Base-by-base conservation (phyloP, 2,888 invertebrate genomes). In the Exephanes ischioxanthus region DNA sequence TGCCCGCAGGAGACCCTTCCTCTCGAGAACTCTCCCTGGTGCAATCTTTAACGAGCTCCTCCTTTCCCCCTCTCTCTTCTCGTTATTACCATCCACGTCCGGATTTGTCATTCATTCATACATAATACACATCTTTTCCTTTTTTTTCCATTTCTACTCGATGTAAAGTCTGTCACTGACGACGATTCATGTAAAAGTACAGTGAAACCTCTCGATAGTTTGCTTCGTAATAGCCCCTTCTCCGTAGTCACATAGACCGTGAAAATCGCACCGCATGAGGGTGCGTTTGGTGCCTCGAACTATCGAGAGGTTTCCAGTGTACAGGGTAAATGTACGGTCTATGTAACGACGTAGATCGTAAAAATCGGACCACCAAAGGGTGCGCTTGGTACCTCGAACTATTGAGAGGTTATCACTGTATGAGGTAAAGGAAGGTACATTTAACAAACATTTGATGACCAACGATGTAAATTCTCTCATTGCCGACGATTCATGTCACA, bases 101-200 rank as follows among this genome's bases (percentile, higher is more conserved):
- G 58, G 61, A 80, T 75, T 80, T 75, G 73, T 71, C 75, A 83
- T 76, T 75, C 70, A 45, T 75, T 53, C 70, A 30, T 66, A 53
- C 51, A 45, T 75, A 75, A 75, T 70, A 68, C 30, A 26, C 58
- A 48, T 58, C 48, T 71, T 41, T 19, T 67, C 37, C 30, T 73
- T 72, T n/a, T 61, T 53, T 14, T 41, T 33, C 53, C 41, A 41
- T 41, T 41, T 41, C 41, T 41, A 41, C 41, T 41, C 41, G 41
- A 41, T 5, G 41, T 41, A 2, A 41, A 41, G 5, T n/a, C 37
- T 9, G n/a, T 1, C 22, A 61, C 5, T 30, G 61, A 14, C 26
- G 30, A 16, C 3, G 61, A 30, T 30, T 26, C 30, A 61, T 26
- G 26, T 5, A 16, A 61, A 14, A 26, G 22, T 7, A 30, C 26